phyloP scores from a whole-genome alignment of 2,888 invertebrate species.

The Lithophane socia region DNA sequence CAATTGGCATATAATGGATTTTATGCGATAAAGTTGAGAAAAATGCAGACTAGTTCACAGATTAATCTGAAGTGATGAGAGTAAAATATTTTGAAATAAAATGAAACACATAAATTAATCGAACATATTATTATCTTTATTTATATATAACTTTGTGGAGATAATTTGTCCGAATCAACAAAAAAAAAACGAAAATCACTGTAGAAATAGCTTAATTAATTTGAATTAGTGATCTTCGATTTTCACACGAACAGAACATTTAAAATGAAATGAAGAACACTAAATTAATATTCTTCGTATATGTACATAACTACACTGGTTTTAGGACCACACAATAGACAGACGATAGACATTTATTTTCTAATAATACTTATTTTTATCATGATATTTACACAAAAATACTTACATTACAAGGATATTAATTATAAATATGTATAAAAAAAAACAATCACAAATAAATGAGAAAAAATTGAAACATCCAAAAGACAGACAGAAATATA shows the following conservation, averaged over 20 bases:
- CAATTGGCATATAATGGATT: too few species aligned
- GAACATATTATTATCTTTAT: background rate
- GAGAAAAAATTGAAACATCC: background rate
- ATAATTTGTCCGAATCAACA: too few species aligned
- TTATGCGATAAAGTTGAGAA: background rate
- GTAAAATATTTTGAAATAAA: background rate
- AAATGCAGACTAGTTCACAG: background rate
- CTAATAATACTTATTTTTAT: too few species aligned
- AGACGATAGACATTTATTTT: too few species aligned
- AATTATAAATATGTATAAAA: constrained; percentile 15
- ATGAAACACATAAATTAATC: background rate
- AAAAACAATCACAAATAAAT: constrained; percentile 4
- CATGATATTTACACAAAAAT: too few species aligned
- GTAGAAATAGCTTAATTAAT: background rate
- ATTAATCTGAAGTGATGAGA: background rate
- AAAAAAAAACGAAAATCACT: too few species aligned
- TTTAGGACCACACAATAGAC: too few species aligned
- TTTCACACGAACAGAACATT: constrained; percentile 14
- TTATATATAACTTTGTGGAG: too few species aligned
- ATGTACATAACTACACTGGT: too few species aligned
- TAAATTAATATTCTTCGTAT: background rate
- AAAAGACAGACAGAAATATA: too few species aligned
- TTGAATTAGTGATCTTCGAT: background rate
- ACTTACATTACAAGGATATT: background rate
- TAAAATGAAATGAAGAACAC: background rate